phyloP scores from a whole-genome alignment of 2,888 invertebrate species.

The Glyphotaelius pellucidus region DNA sequence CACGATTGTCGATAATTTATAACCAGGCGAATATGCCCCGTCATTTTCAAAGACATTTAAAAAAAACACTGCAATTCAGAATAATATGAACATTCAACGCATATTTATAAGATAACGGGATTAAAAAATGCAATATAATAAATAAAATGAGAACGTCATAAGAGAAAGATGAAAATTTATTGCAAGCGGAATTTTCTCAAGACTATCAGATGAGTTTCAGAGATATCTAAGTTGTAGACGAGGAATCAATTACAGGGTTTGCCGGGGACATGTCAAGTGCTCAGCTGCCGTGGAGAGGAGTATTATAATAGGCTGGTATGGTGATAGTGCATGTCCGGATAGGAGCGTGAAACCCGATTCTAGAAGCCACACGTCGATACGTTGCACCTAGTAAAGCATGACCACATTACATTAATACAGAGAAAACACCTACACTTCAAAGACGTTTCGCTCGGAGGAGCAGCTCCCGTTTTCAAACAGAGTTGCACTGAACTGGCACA shows the following conservation, averaged over 20 bases:
- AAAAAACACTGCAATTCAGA: neutral
- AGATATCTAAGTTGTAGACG: neutral
- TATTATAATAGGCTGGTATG: neutral
- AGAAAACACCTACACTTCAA: conserved; percentile 40
- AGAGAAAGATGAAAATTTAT: neutral
- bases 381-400: conserved; percentile 18
- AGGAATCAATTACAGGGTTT: neutral
- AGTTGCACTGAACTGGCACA: conserved; percentile 38
- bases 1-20: no score
- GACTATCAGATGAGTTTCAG: neutral
- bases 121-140: no score
- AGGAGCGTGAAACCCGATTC: conserved; percentile 9
- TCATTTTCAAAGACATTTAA: neutral
- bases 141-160: neutral
- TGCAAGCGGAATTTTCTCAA: neutral
- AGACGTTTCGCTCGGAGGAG: conserved; percentile 29
- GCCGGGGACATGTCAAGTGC: neutral
- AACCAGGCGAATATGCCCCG: no score
- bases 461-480: conserved; percentile 31
- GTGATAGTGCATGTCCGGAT: neutral
- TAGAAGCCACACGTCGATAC: conserved; percentile 16
- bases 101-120: no score
- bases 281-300: no score
- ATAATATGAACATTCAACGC: neutral
- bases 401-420: conserved; percentile 7